Evolutionary conservation across 2,888 invertebrate genomes (phyloP).

Genomic region (Drosophila niveifrons): DNA sequence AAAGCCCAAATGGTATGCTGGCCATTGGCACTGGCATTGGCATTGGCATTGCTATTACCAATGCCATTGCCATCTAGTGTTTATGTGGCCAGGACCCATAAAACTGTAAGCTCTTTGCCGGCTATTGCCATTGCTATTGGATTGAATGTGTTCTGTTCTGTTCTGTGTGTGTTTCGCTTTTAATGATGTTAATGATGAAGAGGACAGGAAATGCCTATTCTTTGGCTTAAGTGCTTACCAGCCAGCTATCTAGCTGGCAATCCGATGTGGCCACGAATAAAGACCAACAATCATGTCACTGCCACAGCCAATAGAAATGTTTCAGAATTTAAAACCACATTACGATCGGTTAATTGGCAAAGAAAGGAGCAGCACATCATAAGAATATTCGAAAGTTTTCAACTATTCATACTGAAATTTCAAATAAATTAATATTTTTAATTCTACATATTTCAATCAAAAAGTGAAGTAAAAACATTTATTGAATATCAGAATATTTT

Average conservation of each 20-base stretch:
- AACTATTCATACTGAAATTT: too few relatives aligned
- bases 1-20: constrained; percentile 54
- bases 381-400: neutral
- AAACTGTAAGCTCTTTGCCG: constrained; percentile 54
- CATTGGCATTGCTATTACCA: constrained; percentile 4
- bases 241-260: neutral
- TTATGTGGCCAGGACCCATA: constrained; percentile 69
- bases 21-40: neutral
- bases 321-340: neutral
- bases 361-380: neutral
- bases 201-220: constrained; percentile 68
- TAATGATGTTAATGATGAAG: constrained; percentile 64
- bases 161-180: constrained; percentile 34
- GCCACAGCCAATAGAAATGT: neutral
- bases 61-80: constrained; percentile 24
- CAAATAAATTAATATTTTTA: too few relatives aligned
- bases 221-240: constrained; percentile 48
- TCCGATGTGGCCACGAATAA: neutral
- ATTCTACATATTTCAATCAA: too few relatives aligned
- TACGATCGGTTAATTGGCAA: neutral
- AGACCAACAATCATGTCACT: constrained; percentile 8
- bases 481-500: too few relatives aligned
- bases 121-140: constrained; percentile 20
- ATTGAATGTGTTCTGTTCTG: neutral
- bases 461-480: too few relatives aligned